These are phyloP conservation scores for Hemithea aestivaria DNA, from an alignment of 2,888 invertebrate species.

Conservation along the genomic window DNA sequence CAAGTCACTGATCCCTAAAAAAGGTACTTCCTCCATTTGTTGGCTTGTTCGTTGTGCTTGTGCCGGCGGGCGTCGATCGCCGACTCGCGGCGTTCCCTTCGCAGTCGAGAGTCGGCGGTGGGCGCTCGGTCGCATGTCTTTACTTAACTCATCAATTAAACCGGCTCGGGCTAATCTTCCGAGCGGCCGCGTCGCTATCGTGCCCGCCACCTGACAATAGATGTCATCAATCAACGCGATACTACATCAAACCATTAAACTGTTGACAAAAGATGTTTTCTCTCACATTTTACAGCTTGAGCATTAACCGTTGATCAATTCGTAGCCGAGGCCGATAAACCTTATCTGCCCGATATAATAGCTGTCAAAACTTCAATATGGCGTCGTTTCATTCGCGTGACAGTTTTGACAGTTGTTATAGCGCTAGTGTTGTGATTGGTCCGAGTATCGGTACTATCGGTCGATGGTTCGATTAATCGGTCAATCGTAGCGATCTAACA, in stretches of 20 bases:
- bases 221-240: slow-evolving; percentile 65
- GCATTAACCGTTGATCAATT: slow-evolving; percentile 25
- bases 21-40: slow-evolving; percentile 85
- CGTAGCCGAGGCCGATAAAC: slow-evolving; percentile 16
- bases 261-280: slow-evolving; percentile 58
- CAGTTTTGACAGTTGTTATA: slow-evolving; percentile 16
- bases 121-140: slow-evolving; percentile 24
- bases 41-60: slow-evolving; percentile 32
- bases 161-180: slow-evolving; percentile 33
- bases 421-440: slow-evolving; percentile 10
- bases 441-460: slow-evolving; percentile 3
- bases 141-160: slow-evolving; percentile 26
- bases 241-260: slow-evolving; percentile 54
- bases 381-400: slow-evolving; percentile 8
- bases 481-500: slow-evolving; percentile 18
- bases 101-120: slow-evolving; percentile 12
- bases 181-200: slow-evolving; percentile 24
- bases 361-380: slow-evolving; percentile 13
- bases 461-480: too few relatives aligned
- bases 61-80: slow-evolving; percentile 18
- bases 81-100: too few relatives aligned
- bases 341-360: slow-evolving; percentile 15
- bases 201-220: slow-evolving; percentile 62
- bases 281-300: slow-evolving; percentile 20
- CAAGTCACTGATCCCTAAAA: slow-evolving; percentile 98